Base-by-base conservation (phyloP, 2,888 invertebrate species). In the Odontomyia ornata region DNA sequence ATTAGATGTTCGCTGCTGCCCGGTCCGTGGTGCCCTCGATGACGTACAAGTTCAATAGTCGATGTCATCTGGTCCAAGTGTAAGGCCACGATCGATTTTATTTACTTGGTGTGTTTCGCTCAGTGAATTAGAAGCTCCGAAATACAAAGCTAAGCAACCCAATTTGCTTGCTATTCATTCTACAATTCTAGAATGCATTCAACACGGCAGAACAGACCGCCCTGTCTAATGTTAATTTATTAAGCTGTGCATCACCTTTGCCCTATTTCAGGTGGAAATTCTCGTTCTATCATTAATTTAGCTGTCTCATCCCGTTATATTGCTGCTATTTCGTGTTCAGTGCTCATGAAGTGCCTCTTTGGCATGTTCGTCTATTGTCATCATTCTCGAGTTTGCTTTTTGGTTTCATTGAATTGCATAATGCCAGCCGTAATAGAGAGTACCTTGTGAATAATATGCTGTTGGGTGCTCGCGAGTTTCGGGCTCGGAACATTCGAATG, bases 31-130 rank as follows among this genome's bases (percentile, higher is more conserved):
- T 47, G 69, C 65, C 69, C 46, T 46, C 46, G 27, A 7, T 47
- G 28, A 13, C 30, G 47, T 5, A 47, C 69, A 69, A 69, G 69
- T 69, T 69, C 69, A 69, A 21, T 25, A 69, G 69, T 69, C 65
- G 65, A 47, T 25, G 69, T 47, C 15, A 25, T 69, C 47, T 13
- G 23, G 69, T 43, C 30, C 69, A 69, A 69, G 69, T 69, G 46
- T 69, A 69, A 69, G 69, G 69, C 69, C 47, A 47, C 25, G 47
- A 65, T 65, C 36, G 15, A 36, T 65, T 21, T 46, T 69, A 23
- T 30, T 15, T 47, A 65, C 65, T 52, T 18, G 3, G 52, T 52
- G 52, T 52, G 52, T 52, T 52, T 52, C 7, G 52, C 52, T 52
- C 52, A 4, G 15, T 2, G n/a, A 52, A 4, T 18, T 13, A 9